Percentiles rank a stretch among this genome's conserved stretches.
Conservation (phyloP, 1,140 invertebrate species). For the Hylaeus volcanicus region DNA sequence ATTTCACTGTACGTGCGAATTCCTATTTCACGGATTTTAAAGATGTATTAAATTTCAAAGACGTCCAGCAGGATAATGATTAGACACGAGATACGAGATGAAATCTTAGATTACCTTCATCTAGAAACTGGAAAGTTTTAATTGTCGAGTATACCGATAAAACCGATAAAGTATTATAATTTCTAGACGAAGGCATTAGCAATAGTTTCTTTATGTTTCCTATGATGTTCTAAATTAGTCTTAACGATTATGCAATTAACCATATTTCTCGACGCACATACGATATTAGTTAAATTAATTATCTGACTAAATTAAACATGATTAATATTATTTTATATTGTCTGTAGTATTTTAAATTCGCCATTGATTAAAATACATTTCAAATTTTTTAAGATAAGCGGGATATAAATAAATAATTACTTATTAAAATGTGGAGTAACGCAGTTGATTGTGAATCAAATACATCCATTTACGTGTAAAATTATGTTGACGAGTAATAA, state of each 20-base stretch:
- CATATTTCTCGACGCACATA: too few species aligned
- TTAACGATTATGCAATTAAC: not conserved
- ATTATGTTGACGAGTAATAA: not conserved
- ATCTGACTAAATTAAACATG: not conserved
- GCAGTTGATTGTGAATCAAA: too few species aligned
- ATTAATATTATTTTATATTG: too few species aligned
- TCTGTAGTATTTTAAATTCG: too few species aligned
- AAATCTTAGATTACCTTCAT: constrained; percentile 1
- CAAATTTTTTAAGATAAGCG: too few species aligned
- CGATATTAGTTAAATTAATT: not conserved
- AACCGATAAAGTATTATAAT: not conserved
- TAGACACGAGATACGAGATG: not conserved
- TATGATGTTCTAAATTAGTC: not conserved
- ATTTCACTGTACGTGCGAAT: constrained; percentile 14
- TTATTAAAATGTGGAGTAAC: too few species aligned
- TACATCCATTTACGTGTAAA: not conserved
- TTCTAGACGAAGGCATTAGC: not conserved
- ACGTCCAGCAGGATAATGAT: not conserved
- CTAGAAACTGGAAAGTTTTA: not conserved
- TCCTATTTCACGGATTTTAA: not conserved
- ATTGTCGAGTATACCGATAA: not conserved
- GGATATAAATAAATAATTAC: too few species aligned
- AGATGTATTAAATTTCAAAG: constrained; percentile 4
- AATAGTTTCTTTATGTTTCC: not conserved
- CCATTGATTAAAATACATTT: too few species aligned